Conservation (phyloP, 2,113 vertebrate genomes). For the Bungarus multicinctus region DNA sequence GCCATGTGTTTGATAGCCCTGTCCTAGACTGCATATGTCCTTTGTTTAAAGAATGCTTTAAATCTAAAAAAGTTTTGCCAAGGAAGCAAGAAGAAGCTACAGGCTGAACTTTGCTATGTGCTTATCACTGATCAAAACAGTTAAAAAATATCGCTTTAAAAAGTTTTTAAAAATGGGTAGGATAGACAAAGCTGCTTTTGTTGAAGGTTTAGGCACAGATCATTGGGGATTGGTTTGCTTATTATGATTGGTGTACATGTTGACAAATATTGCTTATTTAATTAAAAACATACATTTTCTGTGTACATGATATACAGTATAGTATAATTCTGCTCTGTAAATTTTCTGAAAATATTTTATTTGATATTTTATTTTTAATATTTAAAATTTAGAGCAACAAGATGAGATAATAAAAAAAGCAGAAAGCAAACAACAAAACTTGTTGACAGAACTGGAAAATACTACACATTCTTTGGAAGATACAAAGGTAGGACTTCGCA, state of each 20-base stretch:
- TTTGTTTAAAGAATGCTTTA: not conserved
- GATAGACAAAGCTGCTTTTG: not conserved
- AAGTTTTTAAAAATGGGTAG: not conserved
- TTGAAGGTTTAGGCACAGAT: not conserved
- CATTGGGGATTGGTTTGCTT: not conserved
- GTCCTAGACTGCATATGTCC: not conserved
- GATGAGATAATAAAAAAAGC: constrained; percentile 72
- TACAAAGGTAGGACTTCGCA: constrained; percentile 69
- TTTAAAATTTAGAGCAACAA: constrained; percentile 71
- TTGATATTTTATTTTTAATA: constrained; percentile 23
- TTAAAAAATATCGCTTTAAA: not conserved
- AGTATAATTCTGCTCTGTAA: constrained; percentile 1
- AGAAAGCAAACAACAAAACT: constrained; percentile 67
- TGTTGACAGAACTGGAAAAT: constrained; percentile 74
- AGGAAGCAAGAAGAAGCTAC: not conserved
- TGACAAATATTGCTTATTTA: not conserved
- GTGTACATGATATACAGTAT: not conserved
- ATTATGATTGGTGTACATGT: not conserved
- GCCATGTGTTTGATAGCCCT: not conserved
- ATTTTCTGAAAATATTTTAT: not conserved
- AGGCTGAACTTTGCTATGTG: not conserved
- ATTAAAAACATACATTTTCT: not conserved
- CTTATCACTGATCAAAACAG: not conserved
- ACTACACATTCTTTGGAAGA: constrained; percentile 71
- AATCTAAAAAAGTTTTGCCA: not conserved